Conservation (phyloP, 2,888 invertebrate genomes). For the Gymnoscelis rufifasciata region DNA sequence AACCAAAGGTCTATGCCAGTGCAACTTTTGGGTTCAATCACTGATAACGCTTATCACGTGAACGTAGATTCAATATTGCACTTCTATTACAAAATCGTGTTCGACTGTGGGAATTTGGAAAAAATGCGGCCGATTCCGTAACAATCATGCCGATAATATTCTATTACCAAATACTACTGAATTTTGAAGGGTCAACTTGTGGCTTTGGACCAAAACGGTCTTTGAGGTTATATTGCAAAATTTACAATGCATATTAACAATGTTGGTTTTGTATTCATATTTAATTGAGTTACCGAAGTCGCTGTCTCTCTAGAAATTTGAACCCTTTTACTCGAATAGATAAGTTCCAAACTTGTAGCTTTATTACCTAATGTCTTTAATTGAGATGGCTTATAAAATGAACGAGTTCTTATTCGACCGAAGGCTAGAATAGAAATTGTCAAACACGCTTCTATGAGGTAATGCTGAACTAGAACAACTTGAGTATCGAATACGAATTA, state of each 20-base stretch:
- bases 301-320: too few relatives aligned
- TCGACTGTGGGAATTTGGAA: neutral
- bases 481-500: constrained; percentile 9
- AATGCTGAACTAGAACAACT: constrained; percentile 8
- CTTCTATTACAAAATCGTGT: constrained; percentile 21
- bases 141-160: neutral
- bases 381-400: too few relatives aligned
- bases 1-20: constrained; percentile 56
- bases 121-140: neutral
- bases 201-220: neutral
- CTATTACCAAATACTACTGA: neutral
- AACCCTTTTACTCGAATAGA: too few relatives aligned
- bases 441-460: constrained; percentile 11
- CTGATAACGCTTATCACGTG: constrained; percentile 59
- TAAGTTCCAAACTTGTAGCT: neutral
- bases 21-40: constrained; percentile 54
- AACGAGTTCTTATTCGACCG: too few relatives aligned
- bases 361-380: neutral
- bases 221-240: too few relatives aligned
- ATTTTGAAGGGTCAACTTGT: constrained; percentile 3
- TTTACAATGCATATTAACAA: neutral
- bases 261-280: neutral
- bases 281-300: too few relatives aligned
- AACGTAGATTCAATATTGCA: constrained; percentile 47
- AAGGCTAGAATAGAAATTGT: constrained; percentile 1